Evolutionary conservation across 2,888 invertebrate species (phyloP).

Genomic region (Meandrusa payeni): DNA sequence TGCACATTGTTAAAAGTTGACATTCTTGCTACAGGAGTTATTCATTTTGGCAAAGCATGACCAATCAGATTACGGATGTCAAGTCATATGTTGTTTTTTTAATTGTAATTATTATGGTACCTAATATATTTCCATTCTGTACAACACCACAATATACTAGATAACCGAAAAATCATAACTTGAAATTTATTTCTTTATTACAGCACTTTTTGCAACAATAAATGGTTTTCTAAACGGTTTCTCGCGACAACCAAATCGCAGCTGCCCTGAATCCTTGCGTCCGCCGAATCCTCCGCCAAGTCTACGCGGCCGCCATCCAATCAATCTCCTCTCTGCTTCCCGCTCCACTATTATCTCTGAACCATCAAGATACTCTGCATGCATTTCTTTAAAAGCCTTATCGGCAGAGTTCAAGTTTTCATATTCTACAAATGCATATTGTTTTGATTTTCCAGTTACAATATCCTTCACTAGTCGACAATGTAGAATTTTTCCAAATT

Average conservation of each 20-base stretch:
- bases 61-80: conserved; percentile 12
- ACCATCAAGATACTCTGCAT: conserved; percentile 83
- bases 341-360: conserved; percentile 85
- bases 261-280: conserved; percentile 91
- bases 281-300: conserved; percentile 95
- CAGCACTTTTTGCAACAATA: conserved; percentile 30
- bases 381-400: conserved; percentile 81
- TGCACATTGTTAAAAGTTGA: conserved; percentile 46
- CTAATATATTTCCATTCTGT: no score
- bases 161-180: no score
- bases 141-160: no score
- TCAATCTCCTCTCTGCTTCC: conserved; percentile 85
- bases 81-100: conserved; percentile 1
- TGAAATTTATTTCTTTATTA: no score
- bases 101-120: background rate
- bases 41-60: conserved; percentile 31
- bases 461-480: conserved; percentile 87
- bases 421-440: conserved; percentile 94
- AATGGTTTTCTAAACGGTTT: conserved; percentile 87
- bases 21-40: conserved; percentile 23
- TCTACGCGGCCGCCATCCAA: conserved; percentile 92
- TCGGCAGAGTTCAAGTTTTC: conserved; percentile 81
- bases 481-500: conserved; percentile 83
- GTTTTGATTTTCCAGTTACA: conserved; percentile 90
- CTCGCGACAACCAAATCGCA: conserved; percentile 91